These are phyloP conservation scores for Eupsilia transversa DNA, from an alignment of 2,888 invertebrate species.

Conservation along the genomic window DNA sequence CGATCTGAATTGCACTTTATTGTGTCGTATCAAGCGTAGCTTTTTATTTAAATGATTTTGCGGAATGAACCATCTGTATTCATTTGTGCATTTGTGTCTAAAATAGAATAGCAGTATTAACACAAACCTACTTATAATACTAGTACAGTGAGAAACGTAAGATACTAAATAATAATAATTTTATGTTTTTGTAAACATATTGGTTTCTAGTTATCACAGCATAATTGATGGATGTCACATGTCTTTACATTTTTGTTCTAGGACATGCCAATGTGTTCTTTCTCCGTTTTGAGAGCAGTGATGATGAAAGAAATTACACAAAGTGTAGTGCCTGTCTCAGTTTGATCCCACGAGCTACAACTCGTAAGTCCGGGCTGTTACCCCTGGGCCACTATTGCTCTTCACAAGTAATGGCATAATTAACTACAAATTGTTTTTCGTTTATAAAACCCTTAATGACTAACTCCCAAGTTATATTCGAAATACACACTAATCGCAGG, in stretches of 20 bases:
- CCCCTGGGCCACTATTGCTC: too few relatives aligned
- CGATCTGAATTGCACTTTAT: too few relatives aligned
- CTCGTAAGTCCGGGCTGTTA: background rate
- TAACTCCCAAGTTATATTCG: conserved; percentile 6
- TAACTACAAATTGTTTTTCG: conserved; percentile 5
- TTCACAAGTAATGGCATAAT: background rate
- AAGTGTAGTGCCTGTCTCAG: background rate
- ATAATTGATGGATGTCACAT: background rate
- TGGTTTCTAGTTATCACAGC: conserved; percentile 25
- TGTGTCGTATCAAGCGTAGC: too few relatives aligned
- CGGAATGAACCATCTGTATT: too few relatives aligned
- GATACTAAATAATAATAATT: conserved; percentile 25
- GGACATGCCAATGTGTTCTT: background rate
- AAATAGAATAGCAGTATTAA: conserved; percentile 20
- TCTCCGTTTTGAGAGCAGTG: background rate
- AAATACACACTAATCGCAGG: conserved; percentile 31
- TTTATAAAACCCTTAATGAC: background rate
- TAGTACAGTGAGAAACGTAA: conserved; percentile 4
- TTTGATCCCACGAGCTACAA: background rate
- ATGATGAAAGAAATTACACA: background rate
- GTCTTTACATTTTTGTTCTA: background rate
- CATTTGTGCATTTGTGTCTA: conserved; percentile 5
- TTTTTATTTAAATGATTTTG: too few relatives aligned
- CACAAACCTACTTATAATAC: conserved; percentile 12
- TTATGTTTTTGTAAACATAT: conserved; percentile 1